Evolutionary conservation across 2,888 invertebrate genomes (phyloP).

Genomic region (Troilus luridus): DNA sequence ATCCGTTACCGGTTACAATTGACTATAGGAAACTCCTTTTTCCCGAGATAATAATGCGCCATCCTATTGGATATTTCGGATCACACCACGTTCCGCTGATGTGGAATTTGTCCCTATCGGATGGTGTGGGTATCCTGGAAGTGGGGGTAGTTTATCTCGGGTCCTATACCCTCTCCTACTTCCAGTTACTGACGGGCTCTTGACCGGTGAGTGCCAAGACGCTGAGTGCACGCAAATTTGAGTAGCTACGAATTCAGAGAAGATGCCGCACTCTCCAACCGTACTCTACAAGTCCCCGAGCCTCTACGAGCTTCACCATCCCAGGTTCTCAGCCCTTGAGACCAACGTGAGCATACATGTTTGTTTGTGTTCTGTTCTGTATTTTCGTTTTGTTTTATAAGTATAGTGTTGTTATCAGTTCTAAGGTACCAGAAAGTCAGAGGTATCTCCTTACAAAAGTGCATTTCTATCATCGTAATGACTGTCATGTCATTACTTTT

Average conservation of each 20-base stretch:
- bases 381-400: not conserved
- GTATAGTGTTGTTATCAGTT: not conserved
- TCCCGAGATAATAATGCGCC: not conserved
- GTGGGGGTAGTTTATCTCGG: conserved; percentile 17
- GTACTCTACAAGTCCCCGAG: conserved; percentile 56
- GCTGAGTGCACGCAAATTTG: not conserved
- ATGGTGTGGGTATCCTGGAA: conserved; percentile 24
- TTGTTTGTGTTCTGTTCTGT: conserved; percentile 19
- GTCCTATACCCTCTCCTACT: not conserved
- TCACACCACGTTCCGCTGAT: conserved; percentile 2
- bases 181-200: not conserved
- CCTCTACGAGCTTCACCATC: conserved; percentile 58
- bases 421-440: not conserved
- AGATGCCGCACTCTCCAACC: conserved; percentile 61
- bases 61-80: not conserved
- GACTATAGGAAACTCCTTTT: not conserved
- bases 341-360: conserved; percentile 53
- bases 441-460: not conserved
- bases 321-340: conserved; percentile 58
- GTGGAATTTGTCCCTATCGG: not conserved
- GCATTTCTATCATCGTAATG: not conserved
- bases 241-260: not conserved
- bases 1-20: not conserved
- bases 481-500: not conserved
- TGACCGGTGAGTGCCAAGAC: not conserved